Evolutionary conservation across 2,888 invertebrate genomes (phyloP).

Genomic region (Cantharis rustica): DNA sequence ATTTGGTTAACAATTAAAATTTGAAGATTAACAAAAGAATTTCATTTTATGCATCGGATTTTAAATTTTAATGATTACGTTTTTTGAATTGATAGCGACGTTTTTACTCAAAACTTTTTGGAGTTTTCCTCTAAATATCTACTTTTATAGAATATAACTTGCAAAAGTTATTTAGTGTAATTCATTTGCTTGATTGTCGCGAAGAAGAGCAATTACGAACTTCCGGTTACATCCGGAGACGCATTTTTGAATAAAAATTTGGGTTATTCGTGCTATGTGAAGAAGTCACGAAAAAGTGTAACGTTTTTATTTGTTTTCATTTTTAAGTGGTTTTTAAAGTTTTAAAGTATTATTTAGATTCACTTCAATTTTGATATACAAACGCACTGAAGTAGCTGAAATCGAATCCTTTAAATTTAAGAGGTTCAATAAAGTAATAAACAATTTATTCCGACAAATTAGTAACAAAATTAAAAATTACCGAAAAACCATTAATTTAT

Average conservation of each 20-base stretch:
- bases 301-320: not conserved
- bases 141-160: too few species aligned
- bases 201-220: not conserved
- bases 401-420: too few species aligned
- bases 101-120: not conserved
- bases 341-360: not conserved
- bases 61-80: not conserved
- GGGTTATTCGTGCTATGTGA: not conserved
- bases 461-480: not conserved
- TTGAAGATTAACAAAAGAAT: not conserved
- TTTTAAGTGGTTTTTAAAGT: not conserved
- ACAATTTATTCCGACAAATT: not conserved
- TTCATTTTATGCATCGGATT: too few species aligned
- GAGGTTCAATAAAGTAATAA: not conserved
- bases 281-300: not conserved
- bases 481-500: not conserved
- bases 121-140: too few species aligned
- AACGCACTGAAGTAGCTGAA: too few species aligned
- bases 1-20: not conserved
- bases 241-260: not conserved
- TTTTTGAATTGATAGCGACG: not conserved
- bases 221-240: not conserved
- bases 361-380: not conserved
- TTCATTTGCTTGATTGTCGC: not conserved
- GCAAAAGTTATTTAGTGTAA: too few species aligned